Evolutionary conservation across 2,888 invertebrate species (phyloP).

Genomic region (Mayetiola destructor): DNA sequence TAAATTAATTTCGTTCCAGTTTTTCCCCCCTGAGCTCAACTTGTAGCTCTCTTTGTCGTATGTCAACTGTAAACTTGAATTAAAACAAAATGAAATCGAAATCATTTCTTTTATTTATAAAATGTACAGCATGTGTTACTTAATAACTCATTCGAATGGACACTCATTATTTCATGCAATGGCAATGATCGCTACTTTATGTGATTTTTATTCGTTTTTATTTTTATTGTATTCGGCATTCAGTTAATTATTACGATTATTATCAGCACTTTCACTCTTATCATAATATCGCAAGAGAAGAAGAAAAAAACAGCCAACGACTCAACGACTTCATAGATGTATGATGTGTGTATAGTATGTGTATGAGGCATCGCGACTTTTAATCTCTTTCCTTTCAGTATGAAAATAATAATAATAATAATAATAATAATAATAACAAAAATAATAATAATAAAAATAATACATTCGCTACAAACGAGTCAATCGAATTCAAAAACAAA

Average conservation of each 20-base stretch:
- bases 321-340: too few relatives aligned
- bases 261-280: constrained; percentile 6
- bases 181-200: neutral
- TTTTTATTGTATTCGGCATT: neutral
- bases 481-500: too few relatives aligned
- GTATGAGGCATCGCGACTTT: too few relatives aligned
- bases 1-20: neutral
- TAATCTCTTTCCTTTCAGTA: too few relatives aligned
- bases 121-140: neutral
- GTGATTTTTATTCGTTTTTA: neutral
- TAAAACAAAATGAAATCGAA: too few relatives aligned
- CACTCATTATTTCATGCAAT: neutral
- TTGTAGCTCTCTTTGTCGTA: neutral
- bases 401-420: too few relatives aligned
- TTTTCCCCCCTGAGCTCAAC: neutral
- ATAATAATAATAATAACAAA: too few relatives aligned
- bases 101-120: neutral
- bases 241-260: neutral
- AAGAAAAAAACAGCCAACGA: too few relatives aligned
- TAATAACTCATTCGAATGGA: neutral
- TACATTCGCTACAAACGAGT: too few relatives aligned
- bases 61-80: neutral
- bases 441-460: too few relatives aligned
- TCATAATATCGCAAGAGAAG: constrained; percentile 3
- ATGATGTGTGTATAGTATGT: too few relatives aligned